phyloP scores from a whole-genome alignment of 2,797 vertebrate species.

The Girardinus metallicus region DNA sequence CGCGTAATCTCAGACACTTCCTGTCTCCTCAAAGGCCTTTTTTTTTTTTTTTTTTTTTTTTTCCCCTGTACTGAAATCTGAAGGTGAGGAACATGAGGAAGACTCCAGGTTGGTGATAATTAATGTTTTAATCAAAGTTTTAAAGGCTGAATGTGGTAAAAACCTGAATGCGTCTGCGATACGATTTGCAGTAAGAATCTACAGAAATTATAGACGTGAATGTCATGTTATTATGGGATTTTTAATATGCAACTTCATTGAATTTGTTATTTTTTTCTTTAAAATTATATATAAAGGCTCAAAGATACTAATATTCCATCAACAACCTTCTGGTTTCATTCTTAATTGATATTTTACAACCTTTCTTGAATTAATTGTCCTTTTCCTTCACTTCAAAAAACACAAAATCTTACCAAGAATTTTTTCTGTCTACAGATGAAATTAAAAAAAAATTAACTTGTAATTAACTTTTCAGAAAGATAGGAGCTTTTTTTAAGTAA shows the following conservation, averaged over 20 bases:
- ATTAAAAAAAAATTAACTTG: too few species aligned
- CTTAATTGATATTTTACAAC: neutral
- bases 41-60: too few species aligned
- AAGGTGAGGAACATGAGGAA: neutral
- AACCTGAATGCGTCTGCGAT: neutral
- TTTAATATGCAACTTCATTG: neutral
- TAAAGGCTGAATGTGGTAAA: neutral
- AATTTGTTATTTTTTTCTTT: neutral
- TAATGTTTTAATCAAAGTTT: neutral
- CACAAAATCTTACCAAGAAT: too few species aligned
- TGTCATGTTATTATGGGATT: neutral
- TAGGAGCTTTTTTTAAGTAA: too few species aligned
- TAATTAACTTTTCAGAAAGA: too few species aligned
- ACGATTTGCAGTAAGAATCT: neutral
- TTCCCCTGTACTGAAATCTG: neutral
- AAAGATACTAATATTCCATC: neutral
- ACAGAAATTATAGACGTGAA: neutral
- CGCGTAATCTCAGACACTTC: neutral
- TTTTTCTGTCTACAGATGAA: too few species aligned
- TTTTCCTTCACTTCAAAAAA: too few species aligned
- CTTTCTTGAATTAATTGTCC: too few species aligned
- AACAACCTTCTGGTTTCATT: neutral
- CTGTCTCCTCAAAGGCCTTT: constrained; percentile 11
- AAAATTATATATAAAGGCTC: neutral
- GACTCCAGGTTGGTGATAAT: neutral